Base-by-base conservation (phyloP, 2,888 invertebrate genomes). In the Ophioninae sp. region DNA sequence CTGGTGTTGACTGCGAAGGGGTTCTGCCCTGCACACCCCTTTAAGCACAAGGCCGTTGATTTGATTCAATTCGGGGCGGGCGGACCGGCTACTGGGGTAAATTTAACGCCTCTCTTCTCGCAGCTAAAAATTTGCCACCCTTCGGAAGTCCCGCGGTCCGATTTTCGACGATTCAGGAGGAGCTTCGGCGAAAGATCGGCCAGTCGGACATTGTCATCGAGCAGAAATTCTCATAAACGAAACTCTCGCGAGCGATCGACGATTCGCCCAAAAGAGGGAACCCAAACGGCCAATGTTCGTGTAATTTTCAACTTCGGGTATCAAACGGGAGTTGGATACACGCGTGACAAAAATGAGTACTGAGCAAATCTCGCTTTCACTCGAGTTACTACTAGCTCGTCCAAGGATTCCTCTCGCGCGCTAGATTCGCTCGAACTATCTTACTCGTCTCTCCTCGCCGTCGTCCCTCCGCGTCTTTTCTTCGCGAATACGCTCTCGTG, bases 1-100 rank as follows among this genome's bases (percentile, higher is more conserved):
- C 61, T 77, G 77, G 80, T 72, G 72, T 75, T 50, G 81, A 74
- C 59, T 77, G 67, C 75, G 79, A 79, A 85, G 85, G 87, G 87
- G 87, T 85, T 83, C 82, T 50, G 20, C 57, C n/a, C 57, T 57
- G 21, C 76, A 87, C 86, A 87, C 88, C 89, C 88, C 87, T 87
- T 87, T 85, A 88, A 89, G 90, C 91, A 89, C 89, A 90, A 91
- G 92, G 90, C 90, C 88, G 91, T 91, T 92, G 91, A 91, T 92
- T 92, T 92, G 91, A 92, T 92, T 92, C 91, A 89, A 92, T 92
- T 91, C 88, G 84, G 81, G 82, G 81, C 73, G 73, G 78, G 62
- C 78, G 84, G 79, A 76, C 87, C 85, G 85, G 81, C 68, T 74
- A 85, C 86, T 88, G 86, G 85, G 88, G 87, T 87, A 89, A 91